phyloP scores from a whole-genome alignment of 2,113 vertebrate genomes.

The Isurus oxyrinchus region DNA sequence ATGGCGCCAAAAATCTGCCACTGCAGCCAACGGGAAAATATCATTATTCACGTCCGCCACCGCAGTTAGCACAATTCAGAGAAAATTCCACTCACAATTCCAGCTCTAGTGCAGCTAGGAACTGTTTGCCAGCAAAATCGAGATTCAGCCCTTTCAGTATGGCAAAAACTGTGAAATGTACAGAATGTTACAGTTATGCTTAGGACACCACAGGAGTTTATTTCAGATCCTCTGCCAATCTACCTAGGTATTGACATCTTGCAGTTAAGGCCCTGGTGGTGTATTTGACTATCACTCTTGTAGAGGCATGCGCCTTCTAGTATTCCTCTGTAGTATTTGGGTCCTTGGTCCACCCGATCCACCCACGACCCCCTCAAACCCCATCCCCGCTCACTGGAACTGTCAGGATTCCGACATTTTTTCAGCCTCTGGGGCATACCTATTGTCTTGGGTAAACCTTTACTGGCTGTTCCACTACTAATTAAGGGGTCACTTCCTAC shows the following conservation, averaged over 20 bases:
- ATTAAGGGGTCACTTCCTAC: background rate
- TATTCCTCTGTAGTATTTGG: background rate
- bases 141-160: background rate
- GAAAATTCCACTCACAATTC: background rate
- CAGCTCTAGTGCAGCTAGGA: background rate
- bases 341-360: background rate
- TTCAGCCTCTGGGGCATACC: background rate
- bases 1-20: no score
- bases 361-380: no score
- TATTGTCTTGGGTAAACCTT: background rate
- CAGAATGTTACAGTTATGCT: background rate
- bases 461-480: background rate
- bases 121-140: background rate
- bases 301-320: background rate
- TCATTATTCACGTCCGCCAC: no score
- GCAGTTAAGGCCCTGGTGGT: background rate
- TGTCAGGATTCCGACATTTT: background rate
- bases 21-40: no score
- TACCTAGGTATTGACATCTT: background rate
- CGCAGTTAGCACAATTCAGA: no score
- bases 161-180: background rate
- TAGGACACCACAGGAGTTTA: background rate
- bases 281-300: background rate
- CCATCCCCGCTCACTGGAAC: background rate
- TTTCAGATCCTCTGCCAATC: background rate